Base-by-base conservation (phyloP, 2,797 vertebrate species). In the Rhyacichthys aspro region DNA sequence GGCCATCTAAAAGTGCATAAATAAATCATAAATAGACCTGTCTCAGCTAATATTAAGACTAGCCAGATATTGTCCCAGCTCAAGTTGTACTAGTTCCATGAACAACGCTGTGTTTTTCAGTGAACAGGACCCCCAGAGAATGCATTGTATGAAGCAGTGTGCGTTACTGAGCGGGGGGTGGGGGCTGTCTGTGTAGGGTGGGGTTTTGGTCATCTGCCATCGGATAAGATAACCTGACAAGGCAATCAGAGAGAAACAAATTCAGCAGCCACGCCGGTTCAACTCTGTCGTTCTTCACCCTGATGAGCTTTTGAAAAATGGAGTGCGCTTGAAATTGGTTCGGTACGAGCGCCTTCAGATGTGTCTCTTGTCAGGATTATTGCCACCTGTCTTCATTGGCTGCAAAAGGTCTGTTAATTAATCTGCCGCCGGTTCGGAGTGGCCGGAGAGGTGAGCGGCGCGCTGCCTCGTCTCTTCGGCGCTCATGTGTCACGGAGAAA, bases 291-390 rank as follows among this genome's bases (percentile, higher is more conserved):
- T 90, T 86, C 85, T 83, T 92, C 91, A 90, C 81, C 72, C 85
- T 89, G 91, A 91, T 92, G 89, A 92, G 89, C 90, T 92, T 92
- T 91, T 91, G 86, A 91, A 88, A 93, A 90, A 91, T 91, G 89
- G 84, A 89, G 88, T 71, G 70, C 52, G 63, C 85, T 71, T 83
- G 84, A 88, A 93, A 93, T 91, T 91, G 90, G 90, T 92, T 91
- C 89, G 88, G 89, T 90, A 89, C 87, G 89, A 89, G 88, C 65
- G 85, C 86, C 84, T 91, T 91, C 86, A 90, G 83, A 90, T 90
- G 80, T 86, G 88, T 89, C 83, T 82, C 86, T 88, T 91, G 88
- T 90, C 88, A 89, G 88, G 88, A 92, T 92, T 89, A 92, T 87
- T 86, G 92, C 90, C 90, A 93, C 91, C 90, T 91, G 90, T 93